These are phyloP conservation scores for Scalopus aquaticus DNA, from an alignment of 2,113 vertebrate species.

Conservation along the genomic window DNA sequence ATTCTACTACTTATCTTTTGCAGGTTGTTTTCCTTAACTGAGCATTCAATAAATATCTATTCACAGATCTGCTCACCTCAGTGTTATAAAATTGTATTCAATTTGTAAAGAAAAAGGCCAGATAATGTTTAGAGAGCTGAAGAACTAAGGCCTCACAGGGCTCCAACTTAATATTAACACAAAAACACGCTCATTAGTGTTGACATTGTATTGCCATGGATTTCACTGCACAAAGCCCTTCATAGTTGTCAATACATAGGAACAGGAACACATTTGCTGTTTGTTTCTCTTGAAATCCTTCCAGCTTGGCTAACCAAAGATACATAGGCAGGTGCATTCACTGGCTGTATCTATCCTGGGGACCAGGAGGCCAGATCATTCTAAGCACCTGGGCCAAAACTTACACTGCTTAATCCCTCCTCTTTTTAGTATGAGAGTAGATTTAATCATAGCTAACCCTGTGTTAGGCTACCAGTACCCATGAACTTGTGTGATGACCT, in stretches of 20 bases:
- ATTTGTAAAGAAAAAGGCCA: background rate
- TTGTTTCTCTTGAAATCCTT: background rate
- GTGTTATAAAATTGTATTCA: background rate
- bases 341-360: background rate
- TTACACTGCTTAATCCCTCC: background rate
- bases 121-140: background rate
- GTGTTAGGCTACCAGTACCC: background rate
- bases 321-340: accelerated
- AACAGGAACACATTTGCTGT: too few relatives aligned
- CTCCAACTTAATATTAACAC: background rate
- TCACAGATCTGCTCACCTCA: background rate
- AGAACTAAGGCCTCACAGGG: background rate
- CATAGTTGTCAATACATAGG: accelerated
- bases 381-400: background rate
- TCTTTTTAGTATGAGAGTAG: background rate
- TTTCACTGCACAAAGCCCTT: background rate
- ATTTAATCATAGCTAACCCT: background rate
- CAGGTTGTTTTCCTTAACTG: background rate
- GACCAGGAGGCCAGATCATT: background rate
- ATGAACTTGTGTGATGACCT: background rate
- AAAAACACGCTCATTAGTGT: background rate
- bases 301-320: background rate
- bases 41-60: background rate
- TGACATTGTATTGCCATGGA: accelerated
- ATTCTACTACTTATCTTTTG: background rate